Conservation (phyloP, 1,140 invertebrate genomes). For the Eulimnadia texana region DNA sequence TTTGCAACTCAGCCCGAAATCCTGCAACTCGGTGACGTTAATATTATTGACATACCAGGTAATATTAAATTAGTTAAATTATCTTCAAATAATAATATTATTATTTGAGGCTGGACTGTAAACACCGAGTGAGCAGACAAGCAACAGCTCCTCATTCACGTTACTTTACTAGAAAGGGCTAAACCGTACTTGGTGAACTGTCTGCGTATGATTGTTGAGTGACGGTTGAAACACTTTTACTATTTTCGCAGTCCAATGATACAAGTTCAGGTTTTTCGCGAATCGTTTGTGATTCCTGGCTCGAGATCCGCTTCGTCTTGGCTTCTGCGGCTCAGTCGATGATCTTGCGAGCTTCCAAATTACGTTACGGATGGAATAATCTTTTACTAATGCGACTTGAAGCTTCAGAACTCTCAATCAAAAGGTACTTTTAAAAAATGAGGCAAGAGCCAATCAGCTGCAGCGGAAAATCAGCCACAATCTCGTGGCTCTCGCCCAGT, state of each 20-base stretch:
- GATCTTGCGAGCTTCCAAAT: conserved; percentile 49
- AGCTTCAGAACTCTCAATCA: conserved; percentile 20
- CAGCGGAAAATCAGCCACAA: conserved; percentile 40
- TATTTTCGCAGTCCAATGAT: conserved; percentile 70
- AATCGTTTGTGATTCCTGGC: conserved; percentile 76
- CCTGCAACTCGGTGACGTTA: conserved; percentile 57
- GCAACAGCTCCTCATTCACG: conserved; percentile 77
- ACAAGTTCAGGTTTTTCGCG: conserved; percentile 60
- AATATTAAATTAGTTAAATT: conserved; percentile 19
- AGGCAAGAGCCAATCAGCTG: conserved; percentile 23
- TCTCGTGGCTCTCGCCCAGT: conserved; percentile 59
- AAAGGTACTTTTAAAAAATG: conserved; percentile 24
- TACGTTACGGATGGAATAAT: conserved; percentile 62
- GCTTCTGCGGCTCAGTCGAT: conserved; percentile 56
- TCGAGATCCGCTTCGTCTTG: conserved; percentile 62
- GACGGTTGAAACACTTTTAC: conserved; percentile 68
- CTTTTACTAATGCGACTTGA: conserved; percentile 33
- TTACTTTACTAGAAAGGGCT: conserved; percentile 85
- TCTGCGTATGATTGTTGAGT: conserved; percentile 76
- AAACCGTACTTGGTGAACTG: conserved; percentile 89
- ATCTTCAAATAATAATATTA: neutral
- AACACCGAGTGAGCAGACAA: conserved; percentile 57
- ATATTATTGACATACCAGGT: conserved; percentile 43
- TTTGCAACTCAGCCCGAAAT: conserved; percentile 69
- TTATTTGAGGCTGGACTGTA: conserved; percentile 36